These are phyloP conservation scores for Daphoenositta chrysoptera DNA, from an alignment of 2,113 vertebrate species.

Conservation along the genomic window DNA sequence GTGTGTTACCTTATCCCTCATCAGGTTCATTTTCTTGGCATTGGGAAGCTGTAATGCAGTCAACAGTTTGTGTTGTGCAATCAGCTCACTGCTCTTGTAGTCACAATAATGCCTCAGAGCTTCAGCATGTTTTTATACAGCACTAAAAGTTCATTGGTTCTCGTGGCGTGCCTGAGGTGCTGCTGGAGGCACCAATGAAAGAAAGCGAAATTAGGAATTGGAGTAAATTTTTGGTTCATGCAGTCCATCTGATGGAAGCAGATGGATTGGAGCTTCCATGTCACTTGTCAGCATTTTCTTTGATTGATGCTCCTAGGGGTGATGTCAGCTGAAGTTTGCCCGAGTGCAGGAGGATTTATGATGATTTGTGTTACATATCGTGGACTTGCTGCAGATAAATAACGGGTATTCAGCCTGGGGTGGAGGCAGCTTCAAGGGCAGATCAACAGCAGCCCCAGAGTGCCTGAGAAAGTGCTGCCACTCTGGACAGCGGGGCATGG, in stretches of 20 bases:
- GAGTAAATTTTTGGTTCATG: neutral
- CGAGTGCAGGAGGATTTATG: neutral
- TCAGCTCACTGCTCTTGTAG: neutral
- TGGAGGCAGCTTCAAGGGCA: neutral
- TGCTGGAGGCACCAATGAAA: neutral
- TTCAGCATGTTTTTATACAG: neutral
- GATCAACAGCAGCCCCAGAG: neutral
- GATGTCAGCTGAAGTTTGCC: neutral
- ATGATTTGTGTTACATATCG: neutral
- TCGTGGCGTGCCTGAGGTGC: neutral
- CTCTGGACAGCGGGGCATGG: fast-evolving
- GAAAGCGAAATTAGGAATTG: neutral
- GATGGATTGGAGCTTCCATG: neutral
- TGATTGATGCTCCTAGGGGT: neutral
- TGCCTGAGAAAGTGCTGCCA: neutral
- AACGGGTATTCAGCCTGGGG: neutral
- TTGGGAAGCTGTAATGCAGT: neutral
- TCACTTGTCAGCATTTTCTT: neutral
- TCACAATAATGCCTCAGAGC: neutral
- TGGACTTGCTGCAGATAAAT: neutral
- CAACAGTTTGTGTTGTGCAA: neutral
- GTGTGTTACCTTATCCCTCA: neutral
- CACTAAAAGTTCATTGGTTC: neutral
- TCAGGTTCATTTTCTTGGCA: neutral
- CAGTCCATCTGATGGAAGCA: neutral